A percentile compares a stretch with the other conserved stretches of the same genome.
Evolutionary conservation across 1,140 invertebrate species (phyloP).

Genomic region (Zaprionus africanus): DNA sequence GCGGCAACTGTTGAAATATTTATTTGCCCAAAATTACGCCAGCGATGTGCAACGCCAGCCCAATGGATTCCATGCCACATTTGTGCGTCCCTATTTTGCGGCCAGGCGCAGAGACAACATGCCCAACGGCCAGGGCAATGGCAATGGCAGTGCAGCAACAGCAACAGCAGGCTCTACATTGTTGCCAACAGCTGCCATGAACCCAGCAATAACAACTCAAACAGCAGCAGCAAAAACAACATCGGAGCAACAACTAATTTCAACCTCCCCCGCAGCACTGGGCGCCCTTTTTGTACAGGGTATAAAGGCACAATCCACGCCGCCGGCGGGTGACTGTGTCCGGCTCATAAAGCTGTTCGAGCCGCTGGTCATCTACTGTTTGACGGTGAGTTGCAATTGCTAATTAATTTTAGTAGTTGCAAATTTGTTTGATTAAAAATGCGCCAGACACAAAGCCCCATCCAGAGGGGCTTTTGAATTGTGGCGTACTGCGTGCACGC

Average conservation of each 20-base stretch:
- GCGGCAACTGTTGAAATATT: slow-evolving; percentile 91
- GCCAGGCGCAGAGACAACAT: slow-evolving; percentile 52
- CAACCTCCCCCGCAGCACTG: slow-evolving; percentile 43
- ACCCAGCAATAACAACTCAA: slow-evolving; percentile 50
- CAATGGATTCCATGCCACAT: slow-evolving; percentile 62
- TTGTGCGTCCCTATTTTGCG: slow-evolving; percentile 74
- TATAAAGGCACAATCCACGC: slow-evolving; percentile 58
- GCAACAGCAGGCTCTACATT: slow-evolving; percentile 32
- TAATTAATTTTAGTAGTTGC: slow-evolving; percentile 80
- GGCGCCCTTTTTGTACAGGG: slow-evolving; percentile 73
- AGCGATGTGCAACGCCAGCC: slow-evolving; percentile 70
- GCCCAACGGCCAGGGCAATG: background rate
- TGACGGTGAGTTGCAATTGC: slow-evolving; percentile 86
- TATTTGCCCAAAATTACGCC: slow-evolving; percentile 91
- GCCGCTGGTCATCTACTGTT: slow-evolving; percentile 93
- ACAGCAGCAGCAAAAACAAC: slow-evolving; percentile 30
- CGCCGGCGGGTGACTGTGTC: slow-evolving; percentile 64
- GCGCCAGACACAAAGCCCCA: slow-evolving; percentile 65
- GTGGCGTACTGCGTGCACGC: slow-evolving; percentile 16
- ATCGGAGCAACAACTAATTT: slow-evolving; percentile 55
- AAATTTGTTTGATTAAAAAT: slow-evolving; percentile 82
- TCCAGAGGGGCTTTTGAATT: slow-evolving; percentile 11
- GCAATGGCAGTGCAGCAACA: too few species aligned
- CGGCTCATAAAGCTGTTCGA: slow-evolving; percentile 92
- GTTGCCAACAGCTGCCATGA: slow-evolving; percentile 42